Evolutionary conservation across 2,113 vertebrate genomes (phyloP), one percentile per base, ranked within the genome.

Genomic region (Heloderma charlesbogerti): DNA sequence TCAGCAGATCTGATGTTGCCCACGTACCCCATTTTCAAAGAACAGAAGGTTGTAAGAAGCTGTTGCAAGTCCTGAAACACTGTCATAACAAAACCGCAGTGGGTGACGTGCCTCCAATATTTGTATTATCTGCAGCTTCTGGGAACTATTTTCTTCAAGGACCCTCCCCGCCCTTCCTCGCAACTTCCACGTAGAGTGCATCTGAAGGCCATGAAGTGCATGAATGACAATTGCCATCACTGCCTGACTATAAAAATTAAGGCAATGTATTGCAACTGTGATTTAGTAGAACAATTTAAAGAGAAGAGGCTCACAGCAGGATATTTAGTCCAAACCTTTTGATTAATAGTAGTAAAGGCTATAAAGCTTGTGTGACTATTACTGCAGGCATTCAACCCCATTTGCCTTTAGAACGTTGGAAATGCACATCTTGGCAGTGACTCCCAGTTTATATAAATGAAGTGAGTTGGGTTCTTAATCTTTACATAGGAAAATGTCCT

Each of bases 391-490:
- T 85, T 90, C 67, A 60, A 90, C 60, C 34, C 75, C 86, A 12
- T 85, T 89, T 72, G n/a, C 13, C 91, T 93, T 22, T 90, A 87
- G 89, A 91, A n/a, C 54, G n/a, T n/a, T 94, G 69, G 84, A 84
- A 91, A 94, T 93, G 22, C 5, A 0, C 54, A 69, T 81, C 5
- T 66, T 57, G 75, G 63, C 6, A 27, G 1, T 84, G 88, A 60
- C 80, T 71, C 0, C 54, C 78, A 63, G 2, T 72, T 95, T 88
- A 3, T 1, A 69, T 84, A 91, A 90, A 90, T 40, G 88, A 34
- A 91, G 67, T 18, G 29, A 10, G 71, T 92, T 92, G 87, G 87
- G 4, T 89, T 4, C 20, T 93, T 22, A 25, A 90, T 89, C 84
- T 88, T n/a, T 2, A 86, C 77, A 94, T 1, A 60, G 57, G 0